phyloP scores from a whole-genome alignment of 1,140 invertebrate genomes.

The Bombyx mandarina region DNA sequence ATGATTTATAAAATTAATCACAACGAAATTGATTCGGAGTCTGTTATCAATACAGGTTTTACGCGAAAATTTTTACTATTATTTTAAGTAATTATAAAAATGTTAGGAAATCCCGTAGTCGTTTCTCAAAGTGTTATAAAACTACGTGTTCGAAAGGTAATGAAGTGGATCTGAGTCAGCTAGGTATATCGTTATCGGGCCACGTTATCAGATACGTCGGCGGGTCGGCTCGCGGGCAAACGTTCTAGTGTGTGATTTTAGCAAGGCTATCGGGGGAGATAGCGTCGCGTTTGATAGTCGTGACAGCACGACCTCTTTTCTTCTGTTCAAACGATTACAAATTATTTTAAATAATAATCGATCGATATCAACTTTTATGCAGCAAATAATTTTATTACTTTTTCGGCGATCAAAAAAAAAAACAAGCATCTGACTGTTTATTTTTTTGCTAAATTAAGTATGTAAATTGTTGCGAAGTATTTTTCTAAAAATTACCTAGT shows the following conservation, averaged over 20 bases:
- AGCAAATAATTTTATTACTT: neutral
- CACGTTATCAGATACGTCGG: conserved; percentile 49
- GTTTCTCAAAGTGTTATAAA: conserved; percentile 1
- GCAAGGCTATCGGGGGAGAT: conserved; percentile 33
- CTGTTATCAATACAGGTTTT: too few relatives aligned
- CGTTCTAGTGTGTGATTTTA: conserved; percentile 28
- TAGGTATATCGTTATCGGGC: conserved; percentile 40
- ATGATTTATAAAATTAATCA: too few relatives aligned
- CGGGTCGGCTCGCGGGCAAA: conserved; percentile 13
- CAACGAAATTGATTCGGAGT: too few relatives aligned
- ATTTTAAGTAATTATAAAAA: too few relatives aligned
- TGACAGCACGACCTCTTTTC: neutral
- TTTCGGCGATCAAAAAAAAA: neutral
- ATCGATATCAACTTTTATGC: neutral
- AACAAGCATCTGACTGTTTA: too few relatives aligned
- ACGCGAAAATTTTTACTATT: too few relatives aligned
- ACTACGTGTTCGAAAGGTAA: conserved; percentile 10
- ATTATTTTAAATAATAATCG: neutral
- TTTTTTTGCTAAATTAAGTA: too few relatives aligned
- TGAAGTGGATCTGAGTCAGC: conserved; percentile 40
- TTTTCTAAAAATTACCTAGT: too few relatives aligned
- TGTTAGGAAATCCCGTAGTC: too few relatives aligned
- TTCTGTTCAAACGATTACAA: neutral
- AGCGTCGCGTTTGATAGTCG: conserved; percentile 2
- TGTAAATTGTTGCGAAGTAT: too few relatives aligned